Base-by-base conservation (phyloP, 2,113 vertebrate species). In the Boleophthalmus pectinirostris region DNA sequence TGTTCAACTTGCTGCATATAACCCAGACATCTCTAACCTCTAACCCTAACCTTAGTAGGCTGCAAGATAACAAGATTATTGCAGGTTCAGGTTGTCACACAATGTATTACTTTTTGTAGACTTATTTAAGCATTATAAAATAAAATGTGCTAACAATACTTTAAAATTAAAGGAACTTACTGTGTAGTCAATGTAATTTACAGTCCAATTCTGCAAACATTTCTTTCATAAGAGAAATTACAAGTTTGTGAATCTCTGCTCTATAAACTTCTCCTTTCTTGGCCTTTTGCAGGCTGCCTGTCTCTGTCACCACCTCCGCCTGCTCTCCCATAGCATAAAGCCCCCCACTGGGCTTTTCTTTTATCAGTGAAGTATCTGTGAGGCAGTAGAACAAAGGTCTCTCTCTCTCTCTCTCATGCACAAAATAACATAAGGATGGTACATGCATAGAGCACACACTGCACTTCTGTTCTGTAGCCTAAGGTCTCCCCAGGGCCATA, bases 381-480 rank as follows among this genome's bases (percentile, higher is more conserved):
- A 85, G 77, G 73, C 18, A 2, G 74, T 86, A 77, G 80, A 67
- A 88, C 86, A 90, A 87, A 85, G 82, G 65, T 77, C 73, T 78
- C 78, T 70, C 67, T 64, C 78, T 70, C 67, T 64, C 29, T 29
- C 9, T 43, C 72, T 77, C 53, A 83, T 65, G 67, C 29, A 24
- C 57, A 80, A 72, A 73, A 71, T 80, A 49, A 68, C 23, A 69
- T 46, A 51, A 58, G 18, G 79, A 15, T 43, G 64, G 53, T 68
- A 71, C 47, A 65, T 63, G 69, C 64, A 72, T 68, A 16, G 12
- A 69, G 69, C 35, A 70, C 53, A 77, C 74, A 38, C 21, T 12
- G 3, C 56, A 71, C 72, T 73, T 75, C 74, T 80, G 68, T 80
- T 69, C n/a, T 58, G 2, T 10, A 24, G 33, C 77, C 74, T 8